Conservation (phyloP, 2,888 invertebrate species). For the Euzophera pinguis region DNA sequence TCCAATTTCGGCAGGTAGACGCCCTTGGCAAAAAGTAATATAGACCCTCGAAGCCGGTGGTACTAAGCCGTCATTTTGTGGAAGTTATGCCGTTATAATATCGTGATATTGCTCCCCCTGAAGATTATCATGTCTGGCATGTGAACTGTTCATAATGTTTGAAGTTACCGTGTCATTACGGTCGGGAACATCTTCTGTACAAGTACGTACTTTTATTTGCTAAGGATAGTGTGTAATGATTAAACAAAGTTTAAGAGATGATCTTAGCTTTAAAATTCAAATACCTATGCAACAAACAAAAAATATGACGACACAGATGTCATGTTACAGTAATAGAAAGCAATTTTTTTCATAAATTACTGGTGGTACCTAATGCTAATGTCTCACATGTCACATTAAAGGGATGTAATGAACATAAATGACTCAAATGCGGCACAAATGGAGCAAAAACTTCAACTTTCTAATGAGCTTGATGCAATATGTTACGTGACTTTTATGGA, state of each 20-base stretch:
- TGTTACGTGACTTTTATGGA: constrained; percentile 1
- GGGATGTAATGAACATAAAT: constrained; percentile 22
- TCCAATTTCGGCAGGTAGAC: constrained; percentile 23
- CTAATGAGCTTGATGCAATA: constrained; percentile 43
- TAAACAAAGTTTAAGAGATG: no score
- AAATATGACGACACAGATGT: no score
- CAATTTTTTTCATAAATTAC: no score
- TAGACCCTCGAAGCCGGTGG: constrained; percentile 31
- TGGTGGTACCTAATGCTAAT: neutral
- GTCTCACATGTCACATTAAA: neutral
- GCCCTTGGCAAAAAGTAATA: constrained; percentile 44
- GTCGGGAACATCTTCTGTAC: neutral
- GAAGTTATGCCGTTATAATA: constrained; percentile 46
- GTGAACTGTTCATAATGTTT: constrained; percentile 24
- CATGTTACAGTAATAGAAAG: no score
- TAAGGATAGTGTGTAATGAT: no score
- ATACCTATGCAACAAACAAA: no score
- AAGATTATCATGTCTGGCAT: constrained; percentile 52
- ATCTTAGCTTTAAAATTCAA: no score
- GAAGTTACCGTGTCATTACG: constrained; percentile 18
- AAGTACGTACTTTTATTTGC: neutral
- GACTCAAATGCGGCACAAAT: constrained; percentile 29
- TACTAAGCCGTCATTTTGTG: constrained; percentile 47
- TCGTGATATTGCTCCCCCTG: constrained; percentile 47
- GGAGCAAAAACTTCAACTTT: constrained; percentile 35